Evolutionary conservation across 2,797 vertebrate species (phyloP).

Genomic region (Semaprochilodus insignis): DNA sequence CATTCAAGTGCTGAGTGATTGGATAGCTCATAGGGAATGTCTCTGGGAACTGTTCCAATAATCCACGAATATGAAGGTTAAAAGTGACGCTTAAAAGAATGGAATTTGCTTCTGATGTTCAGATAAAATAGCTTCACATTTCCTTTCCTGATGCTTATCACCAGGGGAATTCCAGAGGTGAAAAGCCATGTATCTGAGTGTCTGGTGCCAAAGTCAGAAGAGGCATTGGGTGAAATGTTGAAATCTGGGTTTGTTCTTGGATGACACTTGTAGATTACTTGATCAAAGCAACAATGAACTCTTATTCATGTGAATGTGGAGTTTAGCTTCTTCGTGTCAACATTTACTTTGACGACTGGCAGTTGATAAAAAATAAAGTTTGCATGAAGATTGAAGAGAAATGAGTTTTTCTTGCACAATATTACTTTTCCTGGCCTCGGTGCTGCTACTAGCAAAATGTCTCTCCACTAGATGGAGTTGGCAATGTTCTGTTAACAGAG

Average conservation of each 20-base stretch:
- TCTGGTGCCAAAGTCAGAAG: neutral
- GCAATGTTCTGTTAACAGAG: too few species aligned
- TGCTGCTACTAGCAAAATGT: neutral
- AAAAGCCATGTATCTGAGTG: neutral
- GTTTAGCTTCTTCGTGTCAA: neutral
- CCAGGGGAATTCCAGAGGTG: constrained; percentile 39
- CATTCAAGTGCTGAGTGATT: constrained; percentile 26
- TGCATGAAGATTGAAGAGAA: neutral
- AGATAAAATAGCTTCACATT: constrained; percentile 36
- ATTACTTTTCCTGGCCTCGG: neutral
- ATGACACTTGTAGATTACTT: neutral
- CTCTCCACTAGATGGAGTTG: neutral
- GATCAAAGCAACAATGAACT: neutral
- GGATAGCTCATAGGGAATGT: constrained; percentile 11
- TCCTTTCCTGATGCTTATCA: constrained; percentile 20
- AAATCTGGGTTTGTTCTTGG: neutral
- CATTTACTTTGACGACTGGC: neutral
- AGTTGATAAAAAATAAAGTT: neutral
- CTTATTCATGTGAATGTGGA: neutral
- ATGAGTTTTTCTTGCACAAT: neutral
- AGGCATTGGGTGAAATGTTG: neutral
- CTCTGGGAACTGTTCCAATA: constrained; percentile 10
- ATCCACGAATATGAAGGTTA: neutral
- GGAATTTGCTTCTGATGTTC: constrained; percentile 36
- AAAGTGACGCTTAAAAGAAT: neutral